Base-by-base conservation (phyloP, 2,797 vertebrate species). In the Mormyrus hasselquistii region DNA sequence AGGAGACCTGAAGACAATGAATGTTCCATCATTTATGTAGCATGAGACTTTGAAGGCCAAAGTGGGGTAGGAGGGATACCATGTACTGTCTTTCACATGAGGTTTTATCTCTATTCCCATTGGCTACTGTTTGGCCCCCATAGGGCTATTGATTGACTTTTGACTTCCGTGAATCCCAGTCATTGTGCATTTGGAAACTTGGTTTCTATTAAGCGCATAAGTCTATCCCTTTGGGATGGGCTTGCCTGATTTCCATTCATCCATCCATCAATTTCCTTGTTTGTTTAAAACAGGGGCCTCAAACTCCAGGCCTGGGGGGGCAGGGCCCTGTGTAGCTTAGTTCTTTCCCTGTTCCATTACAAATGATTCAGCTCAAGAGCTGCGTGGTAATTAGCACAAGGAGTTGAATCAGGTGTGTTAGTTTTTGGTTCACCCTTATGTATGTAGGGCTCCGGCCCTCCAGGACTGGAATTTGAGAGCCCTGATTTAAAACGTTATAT, bases 1-100 rank as follows among this genome's bases (percentile, higher is more conserved):
- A 52, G 89, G 89, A 88, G 91, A 88, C 47, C 93, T 93, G 69
- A n/a, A 82, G 88, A 93, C 94, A 89, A 87, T 92, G 57, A 55
- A 88, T 89, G 89, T 89, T 44, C 93, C 93, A 94, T 93, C 49
- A 16, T 44, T 79, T 65, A 65, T 8, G 59, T 22, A 65, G n/a
- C 22, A 65, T 65, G 76, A 9, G 38, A 47, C 76, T 82, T 47
- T 82, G 19, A 82, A 47, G 76, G 19, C 83, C 49, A 85, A 22
- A 52, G 44, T 82, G 10, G 65, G 12, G 29, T 73, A n/a, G 16
- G 16, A 22, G 19, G 19, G 19, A 44, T 82, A 34, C 41, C 38
- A 1, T 82, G 41, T 82, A 22, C 41, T 82, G 41, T 82, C 19
- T 79, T 69, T 41, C 34, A 73, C 69, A 38, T 34, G 29, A 38